Conservation (phyloP, 2,113 vertebrate species). For the Amia ocellicauda region DNA sequence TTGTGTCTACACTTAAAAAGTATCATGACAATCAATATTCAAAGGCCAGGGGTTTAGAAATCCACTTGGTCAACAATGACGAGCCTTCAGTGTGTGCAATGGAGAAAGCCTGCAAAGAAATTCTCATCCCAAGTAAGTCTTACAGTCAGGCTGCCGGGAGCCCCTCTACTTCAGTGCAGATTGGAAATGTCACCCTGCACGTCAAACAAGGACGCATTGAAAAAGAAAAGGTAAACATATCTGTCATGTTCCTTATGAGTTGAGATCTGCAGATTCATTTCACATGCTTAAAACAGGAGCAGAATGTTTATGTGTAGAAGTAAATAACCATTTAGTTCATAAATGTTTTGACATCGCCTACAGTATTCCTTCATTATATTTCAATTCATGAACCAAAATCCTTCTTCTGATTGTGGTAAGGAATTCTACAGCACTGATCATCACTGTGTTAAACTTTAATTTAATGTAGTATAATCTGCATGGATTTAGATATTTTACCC, state of each 20-base stretch:
- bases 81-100: slow-evolving; percentile 70
- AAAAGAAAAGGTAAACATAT: slow-evolving; percentile 59
- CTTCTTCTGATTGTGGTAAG: no score
- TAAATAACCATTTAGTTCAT: background rate
- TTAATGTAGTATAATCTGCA: no score
- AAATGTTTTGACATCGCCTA: no score
- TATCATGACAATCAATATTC: background rate
- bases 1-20: slow-evolving; percentile 55
- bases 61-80: slow-evolving; percentile 74
- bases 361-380: no score
- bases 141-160: slow-evolving; percentile 12
- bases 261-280: no score
- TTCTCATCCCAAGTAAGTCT: slow-evolving; percentile 20
- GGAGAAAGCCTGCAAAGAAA: slow-evolving; percentile 48
- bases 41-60: slow-evolving; percentile 38
- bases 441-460: no score
- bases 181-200: slow-evolving; percentile 38
- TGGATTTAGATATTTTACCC: no score
- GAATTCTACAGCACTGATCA: no score
- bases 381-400: no score
- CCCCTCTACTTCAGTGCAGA: slow-evolving; percentile 15
- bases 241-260: background rate
- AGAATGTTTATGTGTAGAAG: background rate
- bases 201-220: slow-evolving; percentile 52
- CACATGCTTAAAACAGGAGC: no score